Evolutionary conservation across 2,888 invertebrate genomes (phyloP).

Genomic region (Ectropis crepuscularia): DNA sequence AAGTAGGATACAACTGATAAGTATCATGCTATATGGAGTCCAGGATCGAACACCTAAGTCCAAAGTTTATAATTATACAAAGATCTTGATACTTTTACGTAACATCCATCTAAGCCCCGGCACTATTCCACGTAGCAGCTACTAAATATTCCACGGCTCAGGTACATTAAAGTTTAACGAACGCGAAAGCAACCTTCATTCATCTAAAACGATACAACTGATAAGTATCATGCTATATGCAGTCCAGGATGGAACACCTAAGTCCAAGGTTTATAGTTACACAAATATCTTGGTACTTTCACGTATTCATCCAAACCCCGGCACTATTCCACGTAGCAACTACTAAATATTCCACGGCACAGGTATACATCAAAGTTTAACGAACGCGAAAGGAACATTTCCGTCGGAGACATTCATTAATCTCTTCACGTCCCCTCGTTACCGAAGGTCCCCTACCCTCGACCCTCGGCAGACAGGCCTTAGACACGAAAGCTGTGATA

Average conservation of each 20-base stretch:
- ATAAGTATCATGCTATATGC: too few species aligned
- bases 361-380: constrained; percentile 25
- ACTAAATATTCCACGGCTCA: neutral
- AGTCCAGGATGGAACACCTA: too few species aligned
- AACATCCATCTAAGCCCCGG: too few species aligned
- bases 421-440: constrained; percentile 48
- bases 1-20: too few species aligned
- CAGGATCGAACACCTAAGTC: too few species aligned
- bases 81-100: too few species aligned
- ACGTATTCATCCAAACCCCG: too few species aligned
- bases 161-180: constrained; percentile 25
- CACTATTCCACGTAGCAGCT: neutral
- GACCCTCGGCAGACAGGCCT: constrained; percentile 40
- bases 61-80: too few species aligned
- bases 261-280: too few species aligned
- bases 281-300: too few species aligned
- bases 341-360: neutral
- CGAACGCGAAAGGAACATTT: constrained; percentile 37
- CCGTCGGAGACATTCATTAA: constrained; percentile 55
- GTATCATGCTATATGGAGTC: too few species aligned
- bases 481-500: constrained; percentile 29
- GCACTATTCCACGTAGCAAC: neutral
- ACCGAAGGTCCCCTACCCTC: constrained; percentile 47
- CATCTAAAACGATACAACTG: too few species aligned
- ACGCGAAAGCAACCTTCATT: constrained; percentile 35